phyloP scores from a whole-genome alignment of 2,888 invertebrate genomes.

The Masnerella sp. region DNA sequence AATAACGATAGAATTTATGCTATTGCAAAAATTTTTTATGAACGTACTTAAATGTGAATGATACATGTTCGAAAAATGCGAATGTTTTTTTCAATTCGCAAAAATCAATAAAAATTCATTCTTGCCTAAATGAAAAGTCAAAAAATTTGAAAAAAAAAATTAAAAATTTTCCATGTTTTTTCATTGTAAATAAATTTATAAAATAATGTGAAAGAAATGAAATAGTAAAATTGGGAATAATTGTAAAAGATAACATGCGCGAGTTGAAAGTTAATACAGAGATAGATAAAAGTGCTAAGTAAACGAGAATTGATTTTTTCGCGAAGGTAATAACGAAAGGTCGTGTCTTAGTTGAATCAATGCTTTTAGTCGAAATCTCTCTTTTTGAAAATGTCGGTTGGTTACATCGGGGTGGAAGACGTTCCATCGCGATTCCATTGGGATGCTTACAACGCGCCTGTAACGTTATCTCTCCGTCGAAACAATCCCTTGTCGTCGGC shows the following conservation, averaged over 20 bases:
- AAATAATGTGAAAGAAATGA: no score
- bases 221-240: conserved; percentile 37
- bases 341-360: conserved; percentile 28
- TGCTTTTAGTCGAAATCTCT: conserved; percentile 41
- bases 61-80: no score
- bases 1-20: no score
- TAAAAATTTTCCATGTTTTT: no score
- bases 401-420: conserved; percentile 43
- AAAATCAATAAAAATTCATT: no score
- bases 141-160: no score
- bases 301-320: conserved; percentile 37
- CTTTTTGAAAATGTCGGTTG: conserved; percentile 44
- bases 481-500: conserved; percentile 52
- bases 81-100: no score
- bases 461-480: conserved; percentile 49
- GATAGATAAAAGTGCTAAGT: conserved; percentile 24
- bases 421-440: conserved; percentile 52
- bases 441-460: conserved; percentile 42
- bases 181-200: no score
- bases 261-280: conserved; percentile 25
- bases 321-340: conserved; percentile 21
- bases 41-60: no score
- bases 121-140: no score
- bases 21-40: no score
- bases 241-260: conserved; percentile 9